A percentile compares a stretch with the other conserved stretches of the same genome.
Evolutionary conservation across 2,797 vertebrate species (phyloP).

Genomic region (Babyrousa celebensis): DNA sequence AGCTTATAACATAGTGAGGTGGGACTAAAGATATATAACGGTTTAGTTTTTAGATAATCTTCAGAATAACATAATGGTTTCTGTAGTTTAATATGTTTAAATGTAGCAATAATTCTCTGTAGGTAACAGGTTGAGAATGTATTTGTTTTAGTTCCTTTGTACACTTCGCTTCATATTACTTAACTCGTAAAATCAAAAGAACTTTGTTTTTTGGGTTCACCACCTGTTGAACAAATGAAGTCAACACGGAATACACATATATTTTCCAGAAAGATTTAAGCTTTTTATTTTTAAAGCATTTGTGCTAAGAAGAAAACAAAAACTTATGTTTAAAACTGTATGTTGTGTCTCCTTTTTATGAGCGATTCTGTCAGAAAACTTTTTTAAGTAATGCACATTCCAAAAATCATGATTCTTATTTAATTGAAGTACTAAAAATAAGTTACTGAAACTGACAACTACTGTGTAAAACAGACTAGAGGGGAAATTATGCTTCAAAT

Average conservation of each 20-base stretch:
- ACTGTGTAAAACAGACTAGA: conserved; percentile 33
- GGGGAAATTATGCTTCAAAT: conserved; percentile 50
- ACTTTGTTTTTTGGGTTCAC: conserved; percentile 51
- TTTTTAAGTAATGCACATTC: background rate
- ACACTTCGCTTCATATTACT: background rate
- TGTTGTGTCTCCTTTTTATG: background rate
- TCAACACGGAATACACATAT: conserved; percentile 11
- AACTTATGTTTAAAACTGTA: conserved; percentile 1
- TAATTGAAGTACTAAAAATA: conserved; percentile 56
- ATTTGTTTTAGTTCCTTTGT: conserved; percentile 41
- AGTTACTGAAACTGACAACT: conserved; percentile 40
- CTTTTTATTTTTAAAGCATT: conserved; percentile 71
- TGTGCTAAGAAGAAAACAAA: conserved; percentile 44
- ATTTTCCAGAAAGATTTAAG: conserved; percentile 52
- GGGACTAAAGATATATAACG: conserved; percentile 43
- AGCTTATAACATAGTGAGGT: background rate
- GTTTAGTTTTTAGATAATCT: conserved; percentile 29
- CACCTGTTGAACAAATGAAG: conserved; percentile 44
- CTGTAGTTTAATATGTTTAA: background rate
- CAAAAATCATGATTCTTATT: conserved; percentile 39
- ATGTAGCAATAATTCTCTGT: background rate
- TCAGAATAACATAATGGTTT: conserved; percentile 60
- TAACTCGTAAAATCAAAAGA: conserved; percentile 36
- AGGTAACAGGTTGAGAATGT: conserved; percentile 37
- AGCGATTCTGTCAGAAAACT: background rate